These are phyloP conservation scores for Oscheius sp. DNA, from an alignment of 2,888 invertebrate species.

Conservation along the genomic window DNA sequence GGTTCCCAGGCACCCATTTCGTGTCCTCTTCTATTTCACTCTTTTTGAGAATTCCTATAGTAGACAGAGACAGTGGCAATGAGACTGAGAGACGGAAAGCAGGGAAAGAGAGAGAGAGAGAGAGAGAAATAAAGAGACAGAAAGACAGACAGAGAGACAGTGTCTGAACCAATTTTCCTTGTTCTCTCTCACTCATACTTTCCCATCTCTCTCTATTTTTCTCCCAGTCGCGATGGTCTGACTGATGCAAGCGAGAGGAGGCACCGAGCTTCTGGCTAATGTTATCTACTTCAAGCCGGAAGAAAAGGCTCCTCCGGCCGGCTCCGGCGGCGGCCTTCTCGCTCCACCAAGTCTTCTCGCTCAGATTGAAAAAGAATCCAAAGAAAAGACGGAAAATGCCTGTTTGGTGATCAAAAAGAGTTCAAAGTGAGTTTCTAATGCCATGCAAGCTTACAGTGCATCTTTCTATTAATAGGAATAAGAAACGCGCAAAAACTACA, in stretches of 20 bases:
- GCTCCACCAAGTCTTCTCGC: background rate
- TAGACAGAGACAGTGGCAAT: background rate
- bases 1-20: slow-evolving; percentile 20
- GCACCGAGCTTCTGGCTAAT: slow-evolving; percentile 39
- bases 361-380: background rate
- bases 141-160: no score
- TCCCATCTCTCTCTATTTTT: background rate
- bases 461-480: no score
- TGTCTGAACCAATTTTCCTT: background rate
- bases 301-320: slow-evolving; percentile 19
- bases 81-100: no score
- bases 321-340: background rate
- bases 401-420: background rate
- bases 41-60: background rate
- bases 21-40: background rate
- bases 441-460: no score
- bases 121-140: no score
- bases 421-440: background rate
- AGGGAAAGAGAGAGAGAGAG: no score
- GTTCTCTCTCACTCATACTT: slow-evolving; percentile 19
- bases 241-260: slow-evolving; percentile 29
- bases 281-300: slow-evolving; percentile 39
- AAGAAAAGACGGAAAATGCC: slow-evolving; percentile 12
- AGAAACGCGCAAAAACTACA: no score
- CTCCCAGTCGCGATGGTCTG: slow-evolving; percentile 16